Evolutionary conservation across 2,113 vertebrate genomes (phyloP).

Genomic region (Zapornia atra): DNA sequence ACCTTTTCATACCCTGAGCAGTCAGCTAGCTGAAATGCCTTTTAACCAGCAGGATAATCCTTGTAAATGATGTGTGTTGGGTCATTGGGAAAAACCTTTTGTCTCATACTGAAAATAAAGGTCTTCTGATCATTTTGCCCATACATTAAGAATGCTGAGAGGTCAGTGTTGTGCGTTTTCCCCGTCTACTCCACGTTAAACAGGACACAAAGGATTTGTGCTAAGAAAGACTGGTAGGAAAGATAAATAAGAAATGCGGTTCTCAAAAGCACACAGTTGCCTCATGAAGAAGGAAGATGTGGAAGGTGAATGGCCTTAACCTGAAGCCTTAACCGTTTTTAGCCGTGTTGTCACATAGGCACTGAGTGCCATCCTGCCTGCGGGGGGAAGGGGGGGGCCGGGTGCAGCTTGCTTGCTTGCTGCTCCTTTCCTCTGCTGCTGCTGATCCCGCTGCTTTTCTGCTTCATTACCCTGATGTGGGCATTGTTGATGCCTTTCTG

Average conservation of each 20-base stretch:
- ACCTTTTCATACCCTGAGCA: neutral
- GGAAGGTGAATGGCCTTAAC: neutral
- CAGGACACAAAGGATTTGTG: neutral
- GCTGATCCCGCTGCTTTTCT: slow-evolving; percentile 62
- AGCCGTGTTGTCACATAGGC: neutral
- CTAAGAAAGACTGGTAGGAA: neutral
- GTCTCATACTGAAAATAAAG: neutral
- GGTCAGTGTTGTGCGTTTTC: neutral
- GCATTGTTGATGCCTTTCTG: slow-evolving; percentile 50
- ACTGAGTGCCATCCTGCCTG: slow-evolving; percentile 8
- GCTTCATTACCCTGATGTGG: slow-evolving; percentile 57
- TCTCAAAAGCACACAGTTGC: neutral
- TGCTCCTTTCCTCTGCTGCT: neutral
- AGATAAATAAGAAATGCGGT: neutral
- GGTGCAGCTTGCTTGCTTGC: neutral
- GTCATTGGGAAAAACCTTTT: neutral
- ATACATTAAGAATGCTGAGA: neutral
- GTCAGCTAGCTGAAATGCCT: neutral
- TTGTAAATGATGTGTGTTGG: neutral
- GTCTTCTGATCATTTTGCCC: neutral
- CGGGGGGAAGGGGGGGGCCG: neutral
- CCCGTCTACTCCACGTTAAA: neutral
- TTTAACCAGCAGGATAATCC: neutral
- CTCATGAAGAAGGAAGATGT: neutral
- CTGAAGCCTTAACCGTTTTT: neutral